Percentiles rank a stretch among this genome's conserved stretches.
These are phyloP conservation scores for Dicyrtoma fusca DNA, from an alignment of 2,888 invertebrate species.

Conservation along the genomic window DNA sequence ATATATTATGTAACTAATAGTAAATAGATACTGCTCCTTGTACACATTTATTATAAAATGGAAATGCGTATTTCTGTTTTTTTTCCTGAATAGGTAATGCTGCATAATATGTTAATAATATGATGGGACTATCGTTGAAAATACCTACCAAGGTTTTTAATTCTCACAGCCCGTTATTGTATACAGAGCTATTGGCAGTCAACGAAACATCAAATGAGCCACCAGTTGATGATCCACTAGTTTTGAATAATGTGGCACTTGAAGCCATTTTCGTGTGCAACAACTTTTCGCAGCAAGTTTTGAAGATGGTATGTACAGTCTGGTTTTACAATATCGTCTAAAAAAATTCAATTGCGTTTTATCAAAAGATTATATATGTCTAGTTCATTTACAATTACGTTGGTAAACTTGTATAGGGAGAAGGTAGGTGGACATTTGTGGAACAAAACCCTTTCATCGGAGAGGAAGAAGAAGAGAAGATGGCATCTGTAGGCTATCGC, in stretches of 20 bases:
- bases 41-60: not conserved
- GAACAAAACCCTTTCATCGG: slow-evolving; percentile 91
- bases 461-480: slow-evolving; percentile 88
- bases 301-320: slow-evolving; percentile 63
- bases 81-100: not conserved
- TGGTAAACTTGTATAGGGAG: no score
- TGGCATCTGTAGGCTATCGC: slow-evolving; percentile 93
- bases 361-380: no score
- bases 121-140: no score
- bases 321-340: no score
- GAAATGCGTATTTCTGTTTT: not conserved
- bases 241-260: slow-evolving; percentile 92
- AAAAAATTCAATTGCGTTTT: no score
- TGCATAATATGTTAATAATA: not conserved
- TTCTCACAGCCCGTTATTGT: no score
- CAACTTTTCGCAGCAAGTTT: slow-evolving; percentile 97
- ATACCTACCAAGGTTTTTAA: no score
- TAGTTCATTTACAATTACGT: no score
- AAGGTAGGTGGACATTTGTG: slow-evolving; percentile 84
- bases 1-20: not conserved
- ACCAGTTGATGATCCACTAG: slow-evolving; percentile 92
- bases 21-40: no score
- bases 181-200: slow-evolving; percentile 88
- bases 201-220: slow-evolving; percentile 98
- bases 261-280: slow-evolving; percentile 99